phyloP scores from a whole-genome alignment of 53 echinoderm and acorn worm genomes.

The Temnopleurus reevesii region DNA sequence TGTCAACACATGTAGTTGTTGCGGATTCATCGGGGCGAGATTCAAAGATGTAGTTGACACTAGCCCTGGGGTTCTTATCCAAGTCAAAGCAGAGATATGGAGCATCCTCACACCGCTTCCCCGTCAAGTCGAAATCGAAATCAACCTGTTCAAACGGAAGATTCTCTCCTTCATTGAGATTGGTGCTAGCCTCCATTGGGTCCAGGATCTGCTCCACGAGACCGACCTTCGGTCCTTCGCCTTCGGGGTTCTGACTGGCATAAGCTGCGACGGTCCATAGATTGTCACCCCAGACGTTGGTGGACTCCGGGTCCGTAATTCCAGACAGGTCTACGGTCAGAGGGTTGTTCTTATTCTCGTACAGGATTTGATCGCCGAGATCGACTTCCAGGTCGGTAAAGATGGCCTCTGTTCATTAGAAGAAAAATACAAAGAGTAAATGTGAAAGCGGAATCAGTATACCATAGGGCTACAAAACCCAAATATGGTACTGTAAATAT shows the following conservation, averaged over 20 bases:
- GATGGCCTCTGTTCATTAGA: constrained; percentile 69
- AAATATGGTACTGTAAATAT: neutral
- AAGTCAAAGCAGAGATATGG: constrained; percentile 62
- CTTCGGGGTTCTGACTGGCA: constrained; percentile 23
- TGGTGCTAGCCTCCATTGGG: neutral
- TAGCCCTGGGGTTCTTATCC: constrained; percentile 53
- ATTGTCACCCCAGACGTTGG: constrained; percentile 40
- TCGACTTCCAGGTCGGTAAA: constrained; percentile 70
- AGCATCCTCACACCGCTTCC: constrained; percentile 50
- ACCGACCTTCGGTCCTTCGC: constrained; percentile 44
- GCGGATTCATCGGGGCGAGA: constrained; percentile 64
- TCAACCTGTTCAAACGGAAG: constrained; percentile 43
- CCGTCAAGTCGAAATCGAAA: constrained; percentile 51
- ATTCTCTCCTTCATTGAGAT: constrained; percentile 29
- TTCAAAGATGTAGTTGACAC: constrained; percentile 50
- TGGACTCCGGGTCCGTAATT: constrained; percentile 61
- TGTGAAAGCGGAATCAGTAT: too few relatives aligned
- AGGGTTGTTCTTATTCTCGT: constrained; percentile 65
- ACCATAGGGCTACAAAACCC: neutral
- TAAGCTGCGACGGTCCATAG: constrained; percentile 50
- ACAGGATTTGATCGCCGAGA: constrained; percentile 61
- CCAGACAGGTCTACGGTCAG: constrained; percentile 65
- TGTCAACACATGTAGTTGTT: constrained; percentile 65
- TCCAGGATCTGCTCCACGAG: constrained; percentile 44
- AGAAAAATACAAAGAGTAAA: neutral